Percentiles rank a stretch among this genome's conserved stretches.
phyloP scores from a whole-genome alignment of 23 tunicate genomes.

The Oikopleura albicans region DNA sequence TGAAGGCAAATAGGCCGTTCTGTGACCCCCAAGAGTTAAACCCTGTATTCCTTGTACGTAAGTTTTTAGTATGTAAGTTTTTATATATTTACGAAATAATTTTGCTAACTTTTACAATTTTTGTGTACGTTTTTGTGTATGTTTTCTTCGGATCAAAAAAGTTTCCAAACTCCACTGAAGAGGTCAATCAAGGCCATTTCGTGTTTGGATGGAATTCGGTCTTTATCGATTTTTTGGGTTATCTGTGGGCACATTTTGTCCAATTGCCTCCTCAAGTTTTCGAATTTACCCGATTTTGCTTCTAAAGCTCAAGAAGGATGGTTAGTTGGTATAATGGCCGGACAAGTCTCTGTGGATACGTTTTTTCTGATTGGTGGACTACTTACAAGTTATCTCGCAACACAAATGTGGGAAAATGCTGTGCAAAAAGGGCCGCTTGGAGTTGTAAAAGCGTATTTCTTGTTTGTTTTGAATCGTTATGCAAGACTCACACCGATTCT shows the following conservation, averaged over 20 bases:
- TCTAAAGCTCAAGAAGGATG: too few species aligned
- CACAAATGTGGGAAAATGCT: not conserved
- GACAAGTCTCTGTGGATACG: not conserved
- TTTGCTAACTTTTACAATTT: too few species aligned
- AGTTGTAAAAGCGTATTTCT: not conserved
- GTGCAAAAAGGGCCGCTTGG: not conserved
- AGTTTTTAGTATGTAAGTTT: too few species aligned
- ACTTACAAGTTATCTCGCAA: not conserved
- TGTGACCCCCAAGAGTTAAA: too few species aligned
- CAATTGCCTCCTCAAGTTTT: too few species aligned
- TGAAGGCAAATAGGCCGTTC: too few species aligned
- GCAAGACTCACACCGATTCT: not conserved
- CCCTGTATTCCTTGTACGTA: too few species aligned
- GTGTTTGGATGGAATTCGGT: not conserved
- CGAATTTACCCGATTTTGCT: too few species aligned
- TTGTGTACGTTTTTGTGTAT: too few species aligned
- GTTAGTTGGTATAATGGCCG: not conserved
- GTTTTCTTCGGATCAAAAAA: too few species aligned
- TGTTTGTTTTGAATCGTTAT: not conserved
- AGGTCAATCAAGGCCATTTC: not conserved
- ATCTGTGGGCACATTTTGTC: not conserved
- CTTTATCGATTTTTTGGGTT: not conserved
- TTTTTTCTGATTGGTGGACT: constrained; percentile 9
- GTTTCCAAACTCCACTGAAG: too few species aligned
- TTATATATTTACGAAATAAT: too few species aligned